phyloP scores from a whole-genome alignment of 2,797 vertebrate species.

The Lycodopsis pacificus region DNA sequence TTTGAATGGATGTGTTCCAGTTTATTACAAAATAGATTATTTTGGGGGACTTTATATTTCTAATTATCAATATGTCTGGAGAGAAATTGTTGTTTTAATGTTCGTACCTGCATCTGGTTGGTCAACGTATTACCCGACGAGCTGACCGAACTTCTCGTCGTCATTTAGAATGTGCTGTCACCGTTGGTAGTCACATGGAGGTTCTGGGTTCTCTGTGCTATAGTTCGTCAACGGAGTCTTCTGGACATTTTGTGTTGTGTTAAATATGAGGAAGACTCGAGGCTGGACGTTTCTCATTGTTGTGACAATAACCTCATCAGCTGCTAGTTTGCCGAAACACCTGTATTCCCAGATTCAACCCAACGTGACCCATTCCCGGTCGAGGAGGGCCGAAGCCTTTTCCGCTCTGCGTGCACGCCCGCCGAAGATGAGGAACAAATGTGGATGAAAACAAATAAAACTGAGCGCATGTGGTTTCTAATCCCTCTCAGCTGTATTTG shows the following conservation, averaged over 20 bases:
- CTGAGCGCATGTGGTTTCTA: conserved; percentile 41
- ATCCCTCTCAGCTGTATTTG: conserved; percentile 55
- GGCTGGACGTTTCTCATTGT: not conserved
- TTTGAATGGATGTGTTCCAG: not conserved
- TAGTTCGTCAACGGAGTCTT: not conserved
- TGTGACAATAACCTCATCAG: not conserved
- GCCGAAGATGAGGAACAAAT: conserved; percentile 64
- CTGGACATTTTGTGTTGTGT: not conserved
- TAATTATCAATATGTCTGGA: not conserved
- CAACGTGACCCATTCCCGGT: not conserved
- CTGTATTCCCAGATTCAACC: not conserved
- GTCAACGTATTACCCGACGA: not conserved
- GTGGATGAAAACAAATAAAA: conserved; percentile 58
- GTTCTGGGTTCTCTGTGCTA: not conserved
- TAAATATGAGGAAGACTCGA: not conserved
- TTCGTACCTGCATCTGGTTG: not conserved
- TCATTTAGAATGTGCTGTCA: not conserved
- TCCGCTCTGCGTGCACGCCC: conserved; percentile 5
- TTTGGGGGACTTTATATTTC: not conserved
- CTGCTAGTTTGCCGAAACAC: not conserved
- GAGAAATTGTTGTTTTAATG: not conserved
- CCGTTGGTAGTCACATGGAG: not conserved
- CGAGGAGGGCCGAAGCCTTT: conserved; percentile 14
- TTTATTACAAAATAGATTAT: not conserved
- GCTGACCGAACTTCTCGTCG: not conserved